Base-by-base conservation (phyloP, 2,113 vertebrate species). In the Oenanthe oenanthe region DNA sequence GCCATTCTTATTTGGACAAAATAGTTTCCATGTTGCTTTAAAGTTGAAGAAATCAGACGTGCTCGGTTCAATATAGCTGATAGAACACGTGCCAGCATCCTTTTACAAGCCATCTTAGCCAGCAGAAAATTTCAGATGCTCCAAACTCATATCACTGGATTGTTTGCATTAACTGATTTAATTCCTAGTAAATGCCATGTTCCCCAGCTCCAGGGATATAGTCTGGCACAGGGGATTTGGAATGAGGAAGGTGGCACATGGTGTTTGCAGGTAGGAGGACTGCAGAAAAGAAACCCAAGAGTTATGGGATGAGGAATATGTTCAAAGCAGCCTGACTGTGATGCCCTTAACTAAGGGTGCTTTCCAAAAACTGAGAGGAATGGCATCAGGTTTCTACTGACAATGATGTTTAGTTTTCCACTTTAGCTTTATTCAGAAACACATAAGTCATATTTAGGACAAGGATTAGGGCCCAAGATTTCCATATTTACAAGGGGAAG, bases 1-100 rank as follows among this genome's bases (percentile, higher is more conserved):
- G 26, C 13, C 17, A 9, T 38, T 45, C 12, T 71, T 67, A 34
- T 24, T 43, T 72, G 13, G 40, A 22, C 18, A 26, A 76, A 74
- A 68, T 7, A 7, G 2, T 72, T 92, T 75, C 28, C 36, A 25
- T 4, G 4, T 34, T 87, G 19, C 12, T 74, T 53, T 84, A 45
- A 90, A 88, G 58, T 79, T 54, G 63, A 26, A 67, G 13, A 60
- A 84, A 28, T 58, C 34, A 51, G 25, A 32, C 18, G 1, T 4
- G 22, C 42, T 89, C 0, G 0, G 51, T 43, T 28, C 32, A 73
- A 81, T 17, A 18, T 1, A 42, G 21, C 22, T 58, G 42, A 63
- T 2, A 4, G 42, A 34, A 62, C 1, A 48, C 12, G 47, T 53
- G 21, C 13, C 36, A 65, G 42, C 36, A 80, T 56, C 9, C 24